A percentile compares a stretch with the other conserved stretches of the same genome.
These are phyloP conservation scores for Astyanax mexicanus DNA, from an alignment of 2,797 vertebrate species.

Conservation along the genomic window DNA sequence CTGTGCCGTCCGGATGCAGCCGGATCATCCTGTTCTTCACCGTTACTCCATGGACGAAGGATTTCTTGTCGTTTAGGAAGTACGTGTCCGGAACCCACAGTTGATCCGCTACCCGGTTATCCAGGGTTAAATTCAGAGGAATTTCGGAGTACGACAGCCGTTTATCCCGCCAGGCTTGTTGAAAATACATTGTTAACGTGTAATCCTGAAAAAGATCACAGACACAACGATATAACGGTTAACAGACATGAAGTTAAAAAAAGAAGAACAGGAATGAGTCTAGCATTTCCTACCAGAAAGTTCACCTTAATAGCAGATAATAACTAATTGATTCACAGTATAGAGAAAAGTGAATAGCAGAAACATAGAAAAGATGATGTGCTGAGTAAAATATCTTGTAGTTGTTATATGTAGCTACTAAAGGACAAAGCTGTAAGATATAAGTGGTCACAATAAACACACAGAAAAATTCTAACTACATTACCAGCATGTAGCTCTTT, in stretches of 20 bases:
- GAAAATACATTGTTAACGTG: slow-evolving; percentile 99
- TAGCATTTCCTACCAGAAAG: no score
- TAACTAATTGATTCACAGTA: no score
- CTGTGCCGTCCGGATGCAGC: slow-evolving; percentile 95
- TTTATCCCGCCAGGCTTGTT: slow-evolving; percentile 98
- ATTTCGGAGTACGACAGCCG: slow-evolving; percentile 97
- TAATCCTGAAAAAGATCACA: slow-evolving; percentile 84
- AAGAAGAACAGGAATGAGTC: no score
- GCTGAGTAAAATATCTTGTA: no score
- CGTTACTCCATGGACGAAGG: slow-evolving; percentile 97
- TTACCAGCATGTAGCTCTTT: no score
- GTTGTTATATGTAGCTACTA: no score
- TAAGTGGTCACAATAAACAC: no score
- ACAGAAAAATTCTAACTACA: no score
- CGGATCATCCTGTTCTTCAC: slow-evolving; percentile 99
- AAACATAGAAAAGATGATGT: no score
- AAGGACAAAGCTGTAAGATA: no score
- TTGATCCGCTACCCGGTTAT: slow-evolving; percentile 97
- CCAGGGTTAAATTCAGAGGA: slow-evolving; percentile 96
- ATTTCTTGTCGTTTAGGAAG: slow-evolving; percentile 99
- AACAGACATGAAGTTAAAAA: slow-evolving; percentile 14
- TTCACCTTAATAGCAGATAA: no score
- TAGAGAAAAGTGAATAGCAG: no score
- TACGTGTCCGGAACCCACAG: slow-evolving; percentile 99
- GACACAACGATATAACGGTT: slow-evolving; percentile 47